These are phyloP conservation scores for Chauna torquata DNA, from an alignment of 2,113 vertebrate genomes.

Conservation along the genomic window DNA sequence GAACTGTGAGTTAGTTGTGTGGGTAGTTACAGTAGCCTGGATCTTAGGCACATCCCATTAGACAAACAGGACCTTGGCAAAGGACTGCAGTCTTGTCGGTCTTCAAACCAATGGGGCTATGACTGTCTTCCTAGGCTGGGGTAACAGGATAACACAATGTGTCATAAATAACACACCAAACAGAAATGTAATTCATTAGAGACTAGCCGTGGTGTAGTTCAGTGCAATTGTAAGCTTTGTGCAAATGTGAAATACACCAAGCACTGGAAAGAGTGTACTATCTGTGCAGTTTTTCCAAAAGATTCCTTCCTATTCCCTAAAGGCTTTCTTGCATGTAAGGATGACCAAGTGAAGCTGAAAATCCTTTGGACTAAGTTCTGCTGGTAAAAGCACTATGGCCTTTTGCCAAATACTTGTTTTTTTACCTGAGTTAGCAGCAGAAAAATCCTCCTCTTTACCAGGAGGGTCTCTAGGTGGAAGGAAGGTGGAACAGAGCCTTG, in stretches of 20 bases:
- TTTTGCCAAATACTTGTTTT: not conserved
- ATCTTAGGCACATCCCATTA: not conserved
- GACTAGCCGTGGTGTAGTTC: not conserved
- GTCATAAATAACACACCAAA: not conserved
- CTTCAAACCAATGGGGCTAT: not conserved
- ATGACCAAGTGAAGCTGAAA: not conserved
- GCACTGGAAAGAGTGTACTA: not conserved
- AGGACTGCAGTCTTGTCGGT: not conserved
- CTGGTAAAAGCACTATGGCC: not conserved
- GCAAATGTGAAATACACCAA: not conserved
- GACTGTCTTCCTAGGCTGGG: not conserved
- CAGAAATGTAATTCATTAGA: not conserved
- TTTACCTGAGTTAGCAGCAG: not conserved
- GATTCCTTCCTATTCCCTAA: not conserved
- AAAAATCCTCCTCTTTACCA: not conserved
- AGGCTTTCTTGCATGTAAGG: not conserved
- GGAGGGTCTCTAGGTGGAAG: not conserved
- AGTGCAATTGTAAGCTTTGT: not conserved
- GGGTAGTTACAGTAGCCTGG: rapidly evolving
- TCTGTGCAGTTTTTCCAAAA: not conserved
- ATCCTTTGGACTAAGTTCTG: not conserved
- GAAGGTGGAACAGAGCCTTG: not conserved
- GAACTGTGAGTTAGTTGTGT: not conserved
- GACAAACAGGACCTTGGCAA: not conserved
- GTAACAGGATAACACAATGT: rapidly evolving